Conservation (phyloP, 2,888 invertebrate genomes). For the Machimus atricapillus region DNA sequence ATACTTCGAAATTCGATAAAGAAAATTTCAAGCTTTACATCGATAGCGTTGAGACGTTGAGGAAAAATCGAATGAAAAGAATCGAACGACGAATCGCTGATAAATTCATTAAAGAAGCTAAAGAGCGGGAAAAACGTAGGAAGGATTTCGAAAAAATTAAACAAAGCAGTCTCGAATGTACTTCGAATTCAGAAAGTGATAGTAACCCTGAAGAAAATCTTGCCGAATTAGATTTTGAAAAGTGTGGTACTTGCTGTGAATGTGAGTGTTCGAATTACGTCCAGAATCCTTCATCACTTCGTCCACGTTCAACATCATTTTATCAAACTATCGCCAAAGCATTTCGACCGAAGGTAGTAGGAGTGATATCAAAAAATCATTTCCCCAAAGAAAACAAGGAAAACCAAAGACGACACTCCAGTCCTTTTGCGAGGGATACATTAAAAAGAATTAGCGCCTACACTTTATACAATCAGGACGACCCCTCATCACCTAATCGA, state of each 20-base stretch:
- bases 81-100: background rate
- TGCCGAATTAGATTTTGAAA: background rate
- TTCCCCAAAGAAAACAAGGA: background rate
- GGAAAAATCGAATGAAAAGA: background rate
- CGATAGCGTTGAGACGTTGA: background rate
- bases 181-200: background rate
- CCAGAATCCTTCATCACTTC: background rate
- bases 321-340: background rate
- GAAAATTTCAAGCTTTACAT: background rate
- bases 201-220: background rate
- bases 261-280: background rate
- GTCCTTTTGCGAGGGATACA: background rate
- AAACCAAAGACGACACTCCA: background rate
- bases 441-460: background rate
- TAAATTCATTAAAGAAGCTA: background rate
- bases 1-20: slow-evolving; percentile 1
- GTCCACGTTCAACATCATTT: background rate
- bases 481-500: background rate
- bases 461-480: background rate
- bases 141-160: background rate
- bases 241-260: background rate
- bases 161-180: background rate
- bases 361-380: background rate
- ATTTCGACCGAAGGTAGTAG: background rate
- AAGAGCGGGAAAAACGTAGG: background rate